Base-by-base conservation (phyloP, 2,113 vertebrate genomes). In the Heteronetta atricapilla region DNA sequence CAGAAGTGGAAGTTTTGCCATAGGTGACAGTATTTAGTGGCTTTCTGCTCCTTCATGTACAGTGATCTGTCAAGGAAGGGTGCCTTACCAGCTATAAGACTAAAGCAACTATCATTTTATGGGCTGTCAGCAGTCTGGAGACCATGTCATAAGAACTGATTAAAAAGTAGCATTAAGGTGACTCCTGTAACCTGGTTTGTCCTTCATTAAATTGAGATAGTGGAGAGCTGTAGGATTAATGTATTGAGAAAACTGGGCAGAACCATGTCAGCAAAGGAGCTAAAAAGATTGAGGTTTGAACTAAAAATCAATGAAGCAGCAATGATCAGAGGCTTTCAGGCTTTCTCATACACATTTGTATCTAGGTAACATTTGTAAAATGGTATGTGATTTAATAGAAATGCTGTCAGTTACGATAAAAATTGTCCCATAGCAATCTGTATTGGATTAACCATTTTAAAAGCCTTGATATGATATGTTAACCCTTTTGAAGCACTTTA, bases 201-300 rank as follows among this genome's bases (percentile, higher is more conserved):
- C 93, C 82, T 77, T 88, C 88, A 60, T 94, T 95, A 94, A 89
- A 88, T 60, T 91, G 88, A 86, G 48, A 88, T 86, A n/a, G 50
- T 82, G 28, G 48, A 95, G 81, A 75, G 17, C 36, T 95, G n/a
- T 42, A 78, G 64, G 58, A 90, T 93, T 92, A 94, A 93, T 73
- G 22, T 67, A 38, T 83, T 75, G 87, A 80, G 79, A 91, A 84
- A 70, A 86, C 53, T 66, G 48, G 36, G 42, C 50, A 92, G 66
- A 92, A 60, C 11, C 12, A 2, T 72, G 44, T 80, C 72, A 55
- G 25, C 63, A 77, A 46, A 53, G 52, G 56, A 72, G 73, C 29
- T 90, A 44, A 81, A 81, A 80, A 90, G 76, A 72, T 34, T 78
- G 68, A 92, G 34, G 23, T 70, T 36, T 83, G 79, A 88, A 59